Evolutionary conservation across 2,888 invertebrate genomes (phyloP), one percentile per base, ranked within the genome.

Genomic region (Andrena bucephala): DNA sequence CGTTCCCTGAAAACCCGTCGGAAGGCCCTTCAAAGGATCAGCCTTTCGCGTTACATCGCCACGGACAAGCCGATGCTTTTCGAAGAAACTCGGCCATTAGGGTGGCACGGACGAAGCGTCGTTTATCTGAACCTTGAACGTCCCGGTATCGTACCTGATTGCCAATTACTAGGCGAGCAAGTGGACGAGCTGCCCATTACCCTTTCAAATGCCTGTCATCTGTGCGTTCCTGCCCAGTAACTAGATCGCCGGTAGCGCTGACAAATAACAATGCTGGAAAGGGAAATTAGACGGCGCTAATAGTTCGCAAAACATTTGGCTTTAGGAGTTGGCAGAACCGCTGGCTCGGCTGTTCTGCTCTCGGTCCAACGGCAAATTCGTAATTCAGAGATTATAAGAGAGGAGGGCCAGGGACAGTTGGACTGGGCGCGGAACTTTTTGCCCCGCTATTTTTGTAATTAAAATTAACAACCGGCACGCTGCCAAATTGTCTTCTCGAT

Each of bases 401-500:
- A 27, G 48, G 2, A 42, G 50, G 52, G 36, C 24, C 54, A 52
- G 36, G 2, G 10, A 7, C 7, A 36, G 72, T 65, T 20, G 79
- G 50, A 70, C 60, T 27, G 67, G 81, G 73, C 57, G 74, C 66
- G 67, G 76, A 74, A 83, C 50, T 85, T 90, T 91, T 90, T 88
- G 86, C 87, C 87, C 82, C 88, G 91, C 92, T 92, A 93, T 93
- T 92, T 92, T 92, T 89, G 91, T 91, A 92, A 93, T 93, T 92
- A 93, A 94, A 94, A 93, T 93, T 91, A 92, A 92, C 90, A 92
- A 92, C 92, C 92, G 90, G 90, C 91, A 88, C 90, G 91, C 90
- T 92, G 94, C 93, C 93, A 93, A 94, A 94, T 94, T 93, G 93
- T 92, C 89, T 90, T 78, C 89, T 91, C 92, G 92, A 92, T 92